These are phyloP conservation scores for Euproctis similis DNA, from an alignment of 2,888 invertebrate genomes.

Conservation along the genomic window DNA sequence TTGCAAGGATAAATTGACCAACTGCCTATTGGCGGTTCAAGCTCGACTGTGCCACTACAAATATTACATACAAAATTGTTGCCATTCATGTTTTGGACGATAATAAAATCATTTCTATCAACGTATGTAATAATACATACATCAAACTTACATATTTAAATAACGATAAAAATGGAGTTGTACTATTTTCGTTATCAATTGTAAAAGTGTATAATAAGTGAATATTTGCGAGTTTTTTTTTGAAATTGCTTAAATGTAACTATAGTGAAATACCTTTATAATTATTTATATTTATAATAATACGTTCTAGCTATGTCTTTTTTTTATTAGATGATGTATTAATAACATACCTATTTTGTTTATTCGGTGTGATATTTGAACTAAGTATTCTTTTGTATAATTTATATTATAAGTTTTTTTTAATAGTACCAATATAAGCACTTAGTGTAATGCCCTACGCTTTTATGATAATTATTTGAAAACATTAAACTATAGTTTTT, in stretches of 20 bases:
- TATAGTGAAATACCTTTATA: neutral
- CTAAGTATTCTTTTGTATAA: constrained; percentile 28
- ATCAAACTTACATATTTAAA: no score
- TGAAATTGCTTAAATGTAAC: neutral
- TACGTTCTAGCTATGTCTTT: no score
- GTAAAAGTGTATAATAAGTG: no score
- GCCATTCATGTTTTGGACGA: constrained; percentile 78
- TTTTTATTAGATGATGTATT: no score
- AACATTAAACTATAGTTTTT: no score
- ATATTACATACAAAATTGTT: constrained; percentile 89
- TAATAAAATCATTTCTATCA: constrained; percentile 20
- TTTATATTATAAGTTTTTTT: constrained; percentile 19
- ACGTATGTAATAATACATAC: constrained; percentile 2
- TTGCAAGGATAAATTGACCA: constrained; percentile 83
- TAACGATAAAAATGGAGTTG: no score
- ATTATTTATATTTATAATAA: no score
- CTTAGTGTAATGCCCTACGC: constrained; percentile 8
- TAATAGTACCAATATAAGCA: constrained; percentile 19
- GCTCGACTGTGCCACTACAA: constrained; percentile 90
- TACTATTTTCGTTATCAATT: no score
- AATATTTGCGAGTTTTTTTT: neutral
- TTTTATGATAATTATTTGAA: no score
- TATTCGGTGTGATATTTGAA: constrained; percentile 59
- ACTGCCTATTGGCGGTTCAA: constrained; percentile 88
- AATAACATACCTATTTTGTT: constrained; percentile 23